Evolutionary conservation across 2,797 vertebrate species (phyloP).

Genomic region (Muraenolepis orangiensis): DNA sequence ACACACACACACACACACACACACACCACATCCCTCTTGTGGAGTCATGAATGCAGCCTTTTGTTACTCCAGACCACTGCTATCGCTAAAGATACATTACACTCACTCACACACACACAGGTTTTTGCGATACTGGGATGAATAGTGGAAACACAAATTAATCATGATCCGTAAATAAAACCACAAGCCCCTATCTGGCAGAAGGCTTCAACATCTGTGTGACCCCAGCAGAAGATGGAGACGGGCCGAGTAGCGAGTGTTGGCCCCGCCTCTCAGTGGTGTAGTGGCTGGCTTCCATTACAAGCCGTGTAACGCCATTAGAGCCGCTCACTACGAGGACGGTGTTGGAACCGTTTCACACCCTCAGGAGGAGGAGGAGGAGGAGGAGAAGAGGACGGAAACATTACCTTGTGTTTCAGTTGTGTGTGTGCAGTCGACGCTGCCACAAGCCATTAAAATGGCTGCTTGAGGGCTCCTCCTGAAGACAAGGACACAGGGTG

Average conservation of each 20-base stretch:
- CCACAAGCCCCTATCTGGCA: neutral
- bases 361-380: neutral
- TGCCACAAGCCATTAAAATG: no score
- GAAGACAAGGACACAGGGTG: no score
- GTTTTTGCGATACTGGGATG: neutral
- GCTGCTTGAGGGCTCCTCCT: no score
- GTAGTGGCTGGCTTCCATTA: neutral
- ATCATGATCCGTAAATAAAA: neutral
- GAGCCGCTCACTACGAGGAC: neutral
- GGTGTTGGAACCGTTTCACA: neutral
- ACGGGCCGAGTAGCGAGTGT: no score
- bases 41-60: slow-evolving; percentile 22
- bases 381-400: no score
- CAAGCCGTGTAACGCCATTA: neutral
- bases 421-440: no score
- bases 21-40: neutral
- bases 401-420: neutral
- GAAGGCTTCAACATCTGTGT: neutral
- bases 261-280: neutral
- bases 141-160: neutral
- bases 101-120: neutral
- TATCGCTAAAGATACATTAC: slow-evolving; percentile 40
- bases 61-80: slow-evolving; percentile 58
- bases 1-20: neutral
- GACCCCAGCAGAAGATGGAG: neutral